Evolutionary conservation across 2,888 invertebrate species (phyloP).

Genomic region (Congeria kusceri): DNA sequence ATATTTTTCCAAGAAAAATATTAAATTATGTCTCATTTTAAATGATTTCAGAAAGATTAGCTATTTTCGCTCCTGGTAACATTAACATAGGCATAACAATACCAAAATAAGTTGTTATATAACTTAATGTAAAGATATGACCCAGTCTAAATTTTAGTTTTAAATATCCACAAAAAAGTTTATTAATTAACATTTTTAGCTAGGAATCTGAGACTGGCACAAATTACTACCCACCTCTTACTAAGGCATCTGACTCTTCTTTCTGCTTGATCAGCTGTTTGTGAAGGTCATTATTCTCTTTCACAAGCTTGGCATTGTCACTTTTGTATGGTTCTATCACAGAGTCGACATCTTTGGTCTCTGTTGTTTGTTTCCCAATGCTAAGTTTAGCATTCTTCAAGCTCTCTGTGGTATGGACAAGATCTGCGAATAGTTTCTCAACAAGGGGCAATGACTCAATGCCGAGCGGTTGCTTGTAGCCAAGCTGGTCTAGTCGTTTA

Average conservation of each 20-base stretch:
- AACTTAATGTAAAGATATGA: no score
- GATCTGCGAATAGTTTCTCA: constrained; percentile 92
- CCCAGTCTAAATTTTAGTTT: no score
- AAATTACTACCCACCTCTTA: constrained; percentile 76
- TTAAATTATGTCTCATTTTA: no score
- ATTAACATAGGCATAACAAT: no score
- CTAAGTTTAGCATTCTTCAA: constrained; percentile 92
- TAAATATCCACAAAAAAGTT: no score
- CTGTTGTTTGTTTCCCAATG: constrained; percentile 71
- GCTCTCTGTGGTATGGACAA: constrained; percentile 94
- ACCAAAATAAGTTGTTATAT: no score
- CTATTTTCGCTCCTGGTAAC: no score
- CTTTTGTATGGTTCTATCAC: constrained; percentile 84
- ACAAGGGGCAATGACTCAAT: constrained; percentile 92
- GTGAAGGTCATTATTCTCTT: constrained; percentile 85
- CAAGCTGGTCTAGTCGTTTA: constrained; percentile 92
- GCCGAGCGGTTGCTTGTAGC: constrained; percentile 91
- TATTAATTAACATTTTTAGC: no score
- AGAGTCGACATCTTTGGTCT: constrained; percentile 72
- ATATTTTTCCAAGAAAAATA: no score
- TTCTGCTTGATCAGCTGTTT: constrained; percentile 82
- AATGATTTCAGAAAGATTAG: no score
- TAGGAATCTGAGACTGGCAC: not conserved
- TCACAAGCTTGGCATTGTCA: constrained; percentile 85
- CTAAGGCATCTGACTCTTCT: constrained; percentile 79